Percentiles rank a stretch among this genome's conserved stretches.
These are phyloP conservation scores for Fregetta grallaria DNA, from an alignment of 2,113 vertebrate genomes.

Conservation along the genomic window DNA sequence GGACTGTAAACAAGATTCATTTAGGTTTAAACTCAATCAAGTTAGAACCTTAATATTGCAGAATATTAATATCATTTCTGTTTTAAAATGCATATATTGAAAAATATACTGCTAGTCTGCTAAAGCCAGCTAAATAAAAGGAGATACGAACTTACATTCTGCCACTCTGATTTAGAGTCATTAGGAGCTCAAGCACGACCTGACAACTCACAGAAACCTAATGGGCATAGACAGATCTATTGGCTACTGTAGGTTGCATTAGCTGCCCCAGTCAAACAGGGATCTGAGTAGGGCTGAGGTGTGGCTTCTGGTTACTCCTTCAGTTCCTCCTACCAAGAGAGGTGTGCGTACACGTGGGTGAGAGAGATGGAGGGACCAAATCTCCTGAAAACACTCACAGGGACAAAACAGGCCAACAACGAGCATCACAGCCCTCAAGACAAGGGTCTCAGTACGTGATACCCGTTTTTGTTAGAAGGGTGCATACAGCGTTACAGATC, in stretches of 20 bases:
- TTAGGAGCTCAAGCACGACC: neutral
- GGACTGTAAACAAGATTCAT: neutral
- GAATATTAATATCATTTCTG: neutral
- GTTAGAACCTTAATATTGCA: neutral
- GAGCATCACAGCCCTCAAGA: neutral
- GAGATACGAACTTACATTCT: neutral
- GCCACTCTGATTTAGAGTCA: neutral
- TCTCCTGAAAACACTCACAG: neutral
- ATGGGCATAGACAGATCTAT: neutral
- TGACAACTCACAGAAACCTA: neutral
- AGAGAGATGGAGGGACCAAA: neutral
- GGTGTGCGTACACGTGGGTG: accelerated
- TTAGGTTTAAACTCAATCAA: conserved; percentile 16
- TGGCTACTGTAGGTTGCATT: neutral
- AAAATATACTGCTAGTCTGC: neutral
- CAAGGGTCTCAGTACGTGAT: neutral
- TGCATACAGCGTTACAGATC: neutral
- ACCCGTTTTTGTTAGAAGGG: neutral
- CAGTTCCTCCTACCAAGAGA: neutral
- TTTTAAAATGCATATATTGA: neutral
- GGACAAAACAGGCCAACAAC: neutral
- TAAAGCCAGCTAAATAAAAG: neutral
- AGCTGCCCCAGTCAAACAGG: neutral
- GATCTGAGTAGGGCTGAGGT: neutral
- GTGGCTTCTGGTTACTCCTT: neutral